Percentiles rank a stretch among this genome's conserved stretches.
Evolutionary conservation across 2,797 vertebrate genomes (phyloP).

Genomic region (Luscinia luscinia): DNA sequence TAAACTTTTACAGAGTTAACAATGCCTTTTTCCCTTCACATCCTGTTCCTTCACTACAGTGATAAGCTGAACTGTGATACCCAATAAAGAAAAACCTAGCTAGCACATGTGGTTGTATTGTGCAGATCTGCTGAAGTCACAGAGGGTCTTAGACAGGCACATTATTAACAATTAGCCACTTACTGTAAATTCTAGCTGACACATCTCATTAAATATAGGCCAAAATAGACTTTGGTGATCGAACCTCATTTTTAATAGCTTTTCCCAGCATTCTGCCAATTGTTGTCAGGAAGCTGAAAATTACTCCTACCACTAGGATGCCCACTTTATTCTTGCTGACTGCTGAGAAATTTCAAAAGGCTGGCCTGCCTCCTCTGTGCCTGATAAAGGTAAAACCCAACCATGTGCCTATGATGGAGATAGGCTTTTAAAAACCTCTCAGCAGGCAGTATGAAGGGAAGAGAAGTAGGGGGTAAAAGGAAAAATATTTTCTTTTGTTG

Average conservation of each 20-base stretch:
- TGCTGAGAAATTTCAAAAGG: slow-evolving; percentile 73
- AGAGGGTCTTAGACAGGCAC: slow-evolving; percentile 48
- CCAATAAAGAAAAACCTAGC: neutral
- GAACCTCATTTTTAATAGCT: slow-evolving; percentile 72
- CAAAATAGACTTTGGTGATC: slow-evolving; percentile 67
- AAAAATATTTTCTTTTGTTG: slow-evolving; percentile 41
- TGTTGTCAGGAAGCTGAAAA: slow-evolving; percentile 73
- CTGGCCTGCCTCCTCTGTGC: slow-evolving; percentile 39
- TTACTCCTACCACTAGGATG: slow-evolving; percentile 65
- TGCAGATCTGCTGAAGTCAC: slow-evolving; percentile 36
- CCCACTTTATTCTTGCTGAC: slow-evolving; percentile 67
- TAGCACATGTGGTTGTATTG: slow-evolving; percentile 10
- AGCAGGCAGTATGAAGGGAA: slow-evolving; percentile 42
- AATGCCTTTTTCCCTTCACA: neutral
- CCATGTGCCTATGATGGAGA: slow-evolving; percentile 28
- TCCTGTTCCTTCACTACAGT: neutral
- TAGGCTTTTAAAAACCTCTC: slow-evolving; percentile 57
- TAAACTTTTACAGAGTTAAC: neutral
- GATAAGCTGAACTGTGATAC: neutral
- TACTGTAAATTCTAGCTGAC: slow-evolving; percentile 72
- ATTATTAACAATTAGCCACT: slow-evolving; percentile 76
- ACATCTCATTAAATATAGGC: slow-evolving; percentile 70
- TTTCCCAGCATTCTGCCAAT: slow-evolving; percentile 69
- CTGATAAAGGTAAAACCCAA: slow-evolving; percentile 56
- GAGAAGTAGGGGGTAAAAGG: slow-evolving; percentile 13